phyloP scores from a whole-genome alignment of 2,888 invertebrate species.

The Cenopis cana region DNA sequence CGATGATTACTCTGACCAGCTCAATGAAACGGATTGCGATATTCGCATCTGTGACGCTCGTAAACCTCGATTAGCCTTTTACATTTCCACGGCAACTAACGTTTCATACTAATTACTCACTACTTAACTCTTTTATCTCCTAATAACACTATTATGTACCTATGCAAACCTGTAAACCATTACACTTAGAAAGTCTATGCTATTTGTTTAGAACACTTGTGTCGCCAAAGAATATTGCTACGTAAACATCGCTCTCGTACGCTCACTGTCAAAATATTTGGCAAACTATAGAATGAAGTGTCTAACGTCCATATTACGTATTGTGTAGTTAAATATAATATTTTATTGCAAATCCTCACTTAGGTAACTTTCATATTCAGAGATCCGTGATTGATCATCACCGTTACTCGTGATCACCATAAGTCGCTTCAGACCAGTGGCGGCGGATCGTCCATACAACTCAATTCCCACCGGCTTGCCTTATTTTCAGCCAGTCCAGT shows the following conservation, averaged over 20 bases:
- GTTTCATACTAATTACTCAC: constrained; percentile 8
- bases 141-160: background rate
- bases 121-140: constrained; percentile 10
- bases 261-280: constrained; percentile 26
- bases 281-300: background rate
- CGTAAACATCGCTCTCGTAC: constrained; percentile 8
- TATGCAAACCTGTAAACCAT: constrained; percentile 8
- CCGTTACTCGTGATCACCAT: too few relatives aligned
- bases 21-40: constrained; percentile 25
- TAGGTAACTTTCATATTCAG: constrained; percentile 9
- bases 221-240: constrained; percentile 4
- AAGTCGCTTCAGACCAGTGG: too few relatives aligned
- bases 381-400: constrained; percentile 9
- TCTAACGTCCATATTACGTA: constrained; percentile 8
- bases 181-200: constrained; percentile 14
- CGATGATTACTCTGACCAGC: constrained; percentile 16
- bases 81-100: background rate
- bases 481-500: too few relatives aligned
- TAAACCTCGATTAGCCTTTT: constrained; percentile 19
- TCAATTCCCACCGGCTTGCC: too few relatives aligned
- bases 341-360: constrained; percentile 3
- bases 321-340: constrained; percentile 1
- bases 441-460: too few relatives aligned
- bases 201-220: constrained; percentile 9
- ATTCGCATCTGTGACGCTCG: background rate